These are phyloP conservation scores for Beris morrisii DNA, from an alignment of 2,888 invertebrate species.

Conservation along the genomic window DNA sequence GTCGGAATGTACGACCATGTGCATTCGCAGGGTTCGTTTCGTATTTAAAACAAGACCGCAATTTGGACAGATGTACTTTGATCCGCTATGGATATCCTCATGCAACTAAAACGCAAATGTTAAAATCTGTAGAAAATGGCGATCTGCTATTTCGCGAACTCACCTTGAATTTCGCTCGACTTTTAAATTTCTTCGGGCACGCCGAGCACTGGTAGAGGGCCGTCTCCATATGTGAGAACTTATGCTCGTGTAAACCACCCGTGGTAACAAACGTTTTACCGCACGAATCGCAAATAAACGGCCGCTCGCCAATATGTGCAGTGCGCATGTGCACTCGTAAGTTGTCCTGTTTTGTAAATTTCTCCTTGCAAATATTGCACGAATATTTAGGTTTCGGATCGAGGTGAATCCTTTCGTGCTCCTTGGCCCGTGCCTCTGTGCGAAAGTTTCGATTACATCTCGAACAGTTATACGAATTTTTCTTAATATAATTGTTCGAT, in stretches of 20 bases:
- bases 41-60: slow-evolving; percentile 56
- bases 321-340: slow-evolving; percentile 32
- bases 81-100: slow-evolving; percentile 55
- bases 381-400: slow-evolving; percentile 40
- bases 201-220: slow-evolving; percentile 56
- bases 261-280: slow-evolving; percentile 57
- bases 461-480: slow-evolving; percentile 28
- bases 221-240: slow-evolving; percentile 57
- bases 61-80: slow-evolving; percentile 54
- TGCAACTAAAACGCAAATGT: slow-evolving; percentile 51
- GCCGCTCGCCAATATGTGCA: slow-evolving; percentile 50
- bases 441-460: slow-evolving; percentile 40
- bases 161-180: slow-evolving; percentile 48
- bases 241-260: slow-evolving; percentile 58
- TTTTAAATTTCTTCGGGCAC: slow-evolving; percentile 53
- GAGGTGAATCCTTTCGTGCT: slow-evolving; percentile 39
- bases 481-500: neutral
- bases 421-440: slow-evolving; percentile 36
- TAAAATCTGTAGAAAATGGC: neutral
- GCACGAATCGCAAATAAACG: slow-evolving; percentile 58
- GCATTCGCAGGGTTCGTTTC: slow-evolving; percentile 56
- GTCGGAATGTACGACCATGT: slow-evolving; percentile 54
- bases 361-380: slow-evolving; percentile 40
- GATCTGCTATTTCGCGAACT: slow-evolving; percentile 15
- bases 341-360: slow-evolving; percentile 33